These are phyloP conservation scores for Vanessa tameamea DNA, from an alignment of 1,140 invertebrate genomes.

Conservation along the genomic window DNA sequence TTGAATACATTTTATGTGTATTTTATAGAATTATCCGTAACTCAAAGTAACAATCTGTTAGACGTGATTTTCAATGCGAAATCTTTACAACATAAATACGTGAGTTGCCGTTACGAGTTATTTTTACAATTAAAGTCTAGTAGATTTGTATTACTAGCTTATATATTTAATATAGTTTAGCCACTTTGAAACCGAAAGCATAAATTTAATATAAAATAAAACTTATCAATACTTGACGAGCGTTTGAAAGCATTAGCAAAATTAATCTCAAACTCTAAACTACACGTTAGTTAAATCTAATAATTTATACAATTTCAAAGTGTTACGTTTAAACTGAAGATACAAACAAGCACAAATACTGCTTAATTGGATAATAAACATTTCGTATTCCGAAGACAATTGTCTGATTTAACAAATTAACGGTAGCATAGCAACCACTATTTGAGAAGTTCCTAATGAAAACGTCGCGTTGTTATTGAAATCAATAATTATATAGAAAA, in stretches of 20 bases:
- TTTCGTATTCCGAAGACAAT: constrained; percentile 38
- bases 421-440: constrained; percentile 16
- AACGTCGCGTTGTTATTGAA: neutral
- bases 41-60: neutral
- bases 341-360: constrained; percentile 38
- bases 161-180: too few species aligned
- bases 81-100: too few species aligned
- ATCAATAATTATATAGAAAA: neutral
- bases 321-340: constrained; percentile 16
- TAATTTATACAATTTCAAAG: constrained; percentile 14
- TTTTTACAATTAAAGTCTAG: too few species aligned
- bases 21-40: neutral
- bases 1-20: neutral
- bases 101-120: too few species aligned
- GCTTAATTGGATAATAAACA: constrained; percentile 50
- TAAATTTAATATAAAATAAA: neutral
- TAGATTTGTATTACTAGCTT: too few species aligned
- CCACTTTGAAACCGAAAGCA: too few species aligned
- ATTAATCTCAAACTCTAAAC: constrained; percentile 11
- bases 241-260: constrained; percentile 2
- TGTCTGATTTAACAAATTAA: constrained; percentile 41
- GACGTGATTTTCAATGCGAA: too few species aligned
- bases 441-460: constrained; percentile 32
- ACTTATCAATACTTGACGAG: neutral
- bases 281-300: neutral